Evolutionary conservation across 2,113 vertebrate species (phyloP).

Genomic region (Pygoscelis antarcticus): DNA sequence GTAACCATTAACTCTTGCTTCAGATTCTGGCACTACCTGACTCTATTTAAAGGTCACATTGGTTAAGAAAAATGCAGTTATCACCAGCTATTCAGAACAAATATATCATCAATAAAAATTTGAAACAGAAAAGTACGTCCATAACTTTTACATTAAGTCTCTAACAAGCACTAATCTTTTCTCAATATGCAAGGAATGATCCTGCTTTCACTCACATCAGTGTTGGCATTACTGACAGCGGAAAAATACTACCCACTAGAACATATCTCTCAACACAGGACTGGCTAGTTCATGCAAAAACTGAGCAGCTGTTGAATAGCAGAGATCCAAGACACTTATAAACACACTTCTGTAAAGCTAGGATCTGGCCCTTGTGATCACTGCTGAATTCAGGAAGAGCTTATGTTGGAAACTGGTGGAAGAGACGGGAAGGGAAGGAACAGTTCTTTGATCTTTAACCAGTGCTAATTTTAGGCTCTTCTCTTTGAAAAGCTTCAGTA

Average conservation of each 20-base stretch:
- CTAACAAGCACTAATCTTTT: background rate
- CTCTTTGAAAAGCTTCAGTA: background rate
- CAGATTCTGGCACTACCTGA: conserved; percentile 37
- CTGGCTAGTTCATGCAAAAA: background rate
- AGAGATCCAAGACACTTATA: background rate
- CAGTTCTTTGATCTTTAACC: background rate
- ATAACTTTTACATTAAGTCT: background rate
- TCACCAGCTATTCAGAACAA: background rate
- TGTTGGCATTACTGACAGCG: background rate
- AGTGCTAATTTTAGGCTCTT: background rate
- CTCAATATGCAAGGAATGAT: background rate
- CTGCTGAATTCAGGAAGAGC: background rate
- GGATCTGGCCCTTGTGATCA: background rate
- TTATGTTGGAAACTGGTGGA: background rate
- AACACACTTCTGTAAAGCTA: background rate
- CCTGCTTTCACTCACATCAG: background rate
- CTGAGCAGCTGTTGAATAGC: background rate
- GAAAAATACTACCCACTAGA: background rate
- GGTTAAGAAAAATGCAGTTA: background rate
- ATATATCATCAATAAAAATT: background rate
- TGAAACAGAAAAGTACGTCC: background rate
- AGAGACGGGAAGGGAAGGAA: background rate
- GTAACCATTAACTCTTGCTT: conserved; percentile 85
- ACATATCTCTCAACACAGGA: background rate
- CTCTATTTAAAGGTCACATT: conserved; percentile 45